A percentile compares a stretch with the other conserved stretches of the same genome.
Evolutionary conservation across 2,797 vertebrate genomes (phyloP).

Genomic region (Enoplosus armatus): DNA sequence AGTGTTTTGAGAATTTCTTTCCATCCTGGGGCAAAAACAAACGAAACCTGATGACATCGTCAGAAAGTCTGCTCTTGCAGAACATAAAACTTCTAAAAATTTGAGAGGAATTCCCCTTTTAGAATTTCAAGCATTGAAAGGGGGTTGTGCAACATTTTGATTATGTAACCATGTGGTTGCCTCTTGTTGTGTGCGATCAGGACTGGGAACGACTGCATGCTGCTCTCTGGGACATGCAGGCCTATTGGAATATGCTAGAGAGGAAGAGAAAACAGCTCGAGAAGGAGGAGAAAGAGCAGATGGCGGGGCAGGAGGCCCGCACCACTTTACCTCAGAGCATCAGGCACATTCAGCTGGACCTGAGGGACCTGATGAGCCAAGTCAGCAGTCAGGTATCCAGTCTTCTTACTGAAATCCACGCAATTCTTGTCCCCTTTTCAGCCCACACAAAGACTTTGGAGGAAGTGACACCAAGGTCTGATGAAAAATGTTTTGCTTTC

Average conservation of each 20-base stretch:
- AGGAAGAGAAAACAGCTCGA: conserved; percentile 76
- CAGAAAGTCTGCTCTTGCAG: conserved; percentile 40
- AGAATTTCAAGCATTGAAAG: not conserved
- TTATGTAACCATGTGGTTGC: conserved; percentile 32
- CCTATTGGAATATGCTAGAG: conserved; percentile 82
- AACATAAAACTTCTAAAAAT: conserved; percentile 35
- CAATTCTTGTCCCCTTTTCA: not conserved
- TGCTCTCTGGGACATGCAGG: conserved; percentile 73
- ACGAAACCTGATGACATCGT: conserved; percentile 7
- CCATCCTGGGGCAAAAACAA: not conserved
- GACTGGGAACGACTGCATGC: conserved; percentile 79
- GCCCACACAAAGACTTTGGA: not conserved
- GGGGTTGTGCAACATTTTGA: conserved; percentile 20
- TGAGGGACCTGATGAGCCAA: conserved; percentile 84
- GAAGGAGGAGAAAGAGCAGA: conserved; percentile 25
- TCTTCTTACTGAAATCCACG: conserved; percentile 9
- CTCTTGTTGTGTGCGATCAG: conserved; percentile 64
- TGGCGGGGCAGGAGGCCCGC: not conserved
- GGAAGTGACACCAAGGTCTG: conserved; percentile 43
- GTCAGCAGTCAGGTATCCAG: conserved; percentile 77
- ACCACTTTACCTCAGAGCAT: conserved; percentile 66
- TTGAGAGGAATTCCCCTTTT: conserved; percentile 65
- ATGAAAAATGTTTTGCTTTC: conserved; percentile 36
- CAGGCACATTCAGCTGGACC: conserved; percentile 77
- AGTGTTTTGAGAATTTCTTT: conserved; percentile 12